These are phyloP conservation scores for Glyptemys insculpta DNA, from an alignment of 2,797 vertebrate species.

Conservation along the genomic window DNA sequence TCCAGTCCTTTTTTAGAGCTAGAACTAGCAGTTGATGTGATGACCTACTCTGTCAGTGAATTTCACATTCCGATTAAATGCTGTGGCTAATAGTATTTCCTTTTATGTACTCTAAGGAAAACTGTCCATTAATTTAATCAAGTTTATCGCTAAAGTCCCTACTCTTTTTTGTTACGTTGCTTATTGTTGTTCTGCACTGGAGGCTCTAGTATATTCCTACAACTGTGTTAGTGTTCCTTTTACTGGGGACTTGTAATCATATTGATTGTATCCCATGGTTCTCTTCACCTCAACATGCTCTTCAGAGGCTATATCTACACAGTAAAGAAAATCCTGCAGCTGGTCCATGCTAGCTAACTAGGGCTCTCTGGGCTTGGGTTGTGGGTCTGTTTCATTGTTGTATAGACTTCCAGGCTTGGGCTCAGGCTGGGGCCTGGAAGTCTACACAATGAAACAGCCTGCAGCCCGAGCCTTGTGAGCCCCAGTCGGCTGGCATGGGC, in stretches of 20 bases:
- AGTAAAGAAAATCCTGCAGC: not conserved
- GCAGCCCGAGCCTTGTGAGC: not conserved
- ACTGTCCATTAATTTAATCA: not conserved
- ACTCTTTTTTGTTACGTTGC: not conserved
- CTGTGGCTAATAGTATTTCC: not conserved
- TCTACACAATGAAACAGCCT: not conserved
- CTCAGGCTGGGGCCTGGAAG: too few relatives aligned
- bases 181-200: not conserved
- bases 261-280: not conserved
- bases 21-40: not conserved
- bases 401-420: not conserved
- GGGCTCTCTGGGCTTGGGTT: too few relatives aligned
- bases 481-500: not conserved
- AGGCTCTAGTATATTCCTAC: not conserved
- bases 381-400: not conserved
- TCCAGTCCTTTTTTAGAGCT: not conserved
- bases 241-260: not conserved
- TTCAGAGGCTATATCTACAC: not conserved
- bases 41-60: not conserved
- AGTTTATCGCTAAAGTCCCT: not conserved
- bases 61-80: not conserved
- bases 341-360: not conserved
- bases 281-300: not conserved
- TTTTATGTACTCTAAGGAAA: not conserved
- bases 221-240: not conserved